Conservation (phyloP, 2,888 invertebrate species). For the Latheticus oryzae region DNA sequence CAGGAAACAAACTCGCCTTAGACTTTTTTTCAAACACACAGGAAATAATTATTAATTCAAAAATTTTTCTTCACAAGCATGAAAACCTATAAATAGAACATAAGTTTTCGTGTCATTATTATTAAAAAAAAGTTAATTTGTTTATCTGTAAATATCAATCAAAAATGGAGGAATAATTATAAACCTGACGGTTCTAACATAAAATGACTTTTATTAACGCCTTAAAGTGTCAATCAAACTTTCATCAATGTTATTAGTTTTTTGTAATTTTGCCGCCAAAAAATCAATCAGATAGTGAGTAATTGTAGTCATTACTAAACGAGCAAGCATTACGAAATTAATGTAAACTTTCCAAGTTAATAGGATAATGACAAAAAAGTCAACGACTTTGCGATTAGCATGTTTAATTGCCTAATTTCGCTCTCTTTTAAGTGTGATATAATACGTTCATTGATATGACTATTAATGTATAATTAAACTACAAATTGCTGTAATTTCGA, state of each 20-base stretch:
- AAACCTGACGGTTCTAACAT: slow-evolving; percentile 16
- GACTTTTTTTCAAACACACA: too few species aligned
- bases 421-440: slow-evolving; percentile 59
- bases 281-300: too few species aligned
- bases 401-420: slow-evolving; percentile 57
- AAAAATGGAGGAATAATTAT: slow-evolving; percentile 13
- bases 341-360: slow-evolving; percentile 52
- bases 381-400: slow-evolving; percentile 61
- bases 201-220: slow-evolving; percentile 26
- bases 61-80: too few species aligned
- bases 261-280: too few species aligned
- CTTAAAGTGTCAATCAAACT: slow-evolving; percentile 35
- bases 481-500: slow-evolving; percentile 65
- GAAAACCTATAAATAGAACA: not conserved
- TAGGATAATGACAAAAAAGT: slow-evolving; percentile 60
- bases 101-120: not conserved
- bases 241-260: slow-evolving; percentile 29
- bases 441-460: slow-evolving; percentile 57
- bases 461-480: slow-evolving; percentile 63
- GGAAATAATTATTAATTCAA: too few species aligned
- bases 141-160: slow-evolving; percentile 18
- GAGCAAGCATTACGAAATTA: slow-evolving; percentile 53
- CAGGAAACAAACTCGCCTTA: too few species aligned
- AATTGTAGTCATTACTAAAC: too few species aligned
- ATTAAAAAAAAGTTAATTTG: slow-evolving; percentile 5